These are phyloP conservation scores for Brenthis ino DNA, from an alignment of 2,888 invertebrate genomes.

Conservation along the genomic window DNA sequence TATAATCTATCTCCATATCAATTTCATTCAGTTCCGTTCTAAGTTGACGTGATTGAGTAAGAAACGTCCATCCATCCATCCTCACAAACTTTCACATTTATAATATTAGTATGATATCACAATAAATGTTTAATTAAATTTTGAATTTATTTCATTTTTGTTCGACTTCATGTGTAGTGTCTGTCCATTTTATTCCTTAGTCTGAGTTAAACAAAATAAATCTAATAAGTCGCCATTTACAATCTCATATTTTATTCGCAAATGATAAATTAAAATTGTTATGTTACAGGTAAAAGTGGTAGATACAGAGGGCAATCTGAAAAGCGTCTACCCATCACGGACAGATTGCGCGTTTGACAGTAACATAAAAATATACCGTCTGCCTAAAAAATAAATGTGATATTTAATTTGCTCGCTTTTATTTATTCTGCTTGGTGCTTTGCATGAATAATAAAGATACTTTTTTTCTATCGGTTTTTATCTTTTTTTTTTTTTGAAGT, in stretches of 20 bases:
- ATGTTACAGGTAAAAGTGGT: conserved; percentile 85
- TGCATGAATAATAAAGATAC: conserved; percentile 2
- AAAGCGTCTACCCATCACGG: conserved; percentile 90
- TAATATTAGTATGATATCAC: too few species aligned
- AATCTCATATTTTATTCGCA: background rate
- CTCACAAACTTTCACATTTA: too few species aligned
- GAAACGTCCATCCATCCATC: too few species aligned
- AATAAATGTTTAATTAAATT: too few species aligned
- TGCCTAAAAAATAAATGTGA: conserved; percentile 62
- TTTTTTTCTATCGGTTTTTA: background rate
- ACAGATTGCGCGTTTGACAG: conserved; percentile 85
- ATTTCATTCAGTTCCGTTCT: too few species aligned
- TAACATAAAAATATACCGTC: conserved; percentile 63
- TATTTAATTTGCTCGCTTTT: background rate
- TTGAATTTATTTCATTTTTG: too few species aligned
- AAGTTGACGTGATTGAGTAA: too few species aligned
- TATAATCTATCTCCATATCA: too few species aligned
- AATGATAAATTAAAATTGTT: background rate
- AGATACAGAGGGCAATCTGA: conserved; percentile 86
- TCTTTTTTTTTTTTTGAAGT: background rate
- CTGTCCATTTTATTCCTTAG: too few species aligned
- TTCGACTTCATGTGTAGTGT: too few species aligned
- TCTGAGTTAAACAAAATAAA: too few species aligned
- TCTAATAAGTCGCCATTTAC: background rate
- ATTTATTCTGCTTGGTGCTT: conserved; percentile 13